phyloP scores from a whole-genome alignment of 2,888 invertebrate genomes.

The Thelaira solivaga region DNA sequence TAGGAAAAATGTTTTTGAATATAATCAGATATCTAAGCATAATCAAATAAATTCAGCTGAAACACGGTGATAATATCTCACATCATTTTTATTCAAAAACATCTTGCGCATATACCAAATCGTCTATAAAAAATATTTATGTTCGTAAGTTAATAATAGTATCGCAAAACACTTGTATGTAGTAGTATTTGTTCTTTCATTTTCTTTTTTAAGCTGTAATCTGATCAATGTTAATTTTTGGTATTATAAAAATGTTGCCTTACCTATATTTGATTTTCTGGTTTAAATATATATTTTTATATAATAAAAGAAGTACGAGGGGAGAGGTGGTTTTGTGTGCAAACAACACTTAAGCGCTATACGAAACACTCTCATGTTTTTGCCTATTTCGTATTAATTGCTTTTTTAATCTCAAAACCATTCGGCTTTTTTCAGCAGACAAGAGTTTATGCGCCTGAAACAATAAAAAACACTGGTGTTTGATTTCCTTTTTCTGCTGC shows the following conservation, averaged over 20 bases:
- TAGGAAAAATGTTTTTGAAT: constrained; percentile 62
- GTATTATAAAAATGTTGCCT: constrained; percentile 71
- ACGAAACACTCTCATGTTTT: constrained; percentile 48
- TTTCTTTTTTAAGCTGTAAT: constrained; percentile 67
- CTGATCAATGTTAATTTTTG: constrained; percentile 58
- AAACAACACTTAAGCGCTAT: constrained; percentile 43
- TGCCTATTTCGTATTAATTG: constrained; percentile 27
- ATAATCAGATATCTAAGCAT: constrained; percentile 74
- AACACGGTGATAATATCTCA: constrained; percentile 79
- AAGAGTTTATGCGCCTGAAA: constrained; percentile 82
- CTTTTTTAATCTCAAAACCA: constrained; percentile 51
- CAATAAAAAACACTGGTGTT: constrained; percentile 92
- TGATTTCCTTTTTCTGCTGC: constrained; percentile 79
- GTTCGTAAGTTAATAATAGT: not conserved
- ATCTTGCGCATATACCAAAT: constrained; percentile 62
- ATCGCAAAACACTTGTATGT: not conserved
- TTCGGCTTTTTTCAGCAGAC: constrained; percentile 60
- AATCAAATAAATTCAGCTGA: constrained; percentile 79
- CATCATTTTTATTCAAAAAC: constrained; percentile 69
- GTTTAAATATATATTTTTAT: constrained; percentile 31
- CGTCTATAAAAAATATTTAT: not conserved
- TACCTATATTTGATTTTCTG: constrained; percentile 71
- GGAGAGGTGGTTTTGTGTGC: constrained; percentile 45
- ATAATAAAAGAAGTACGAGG: constrained; percentile 53
- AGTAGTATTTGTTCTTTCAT: constrained; percentile 69